Evolutionary conservation across 2,113 vertebrate species (phyloP).

Genomic region (Cyanoderma ruficeps): DNA sequence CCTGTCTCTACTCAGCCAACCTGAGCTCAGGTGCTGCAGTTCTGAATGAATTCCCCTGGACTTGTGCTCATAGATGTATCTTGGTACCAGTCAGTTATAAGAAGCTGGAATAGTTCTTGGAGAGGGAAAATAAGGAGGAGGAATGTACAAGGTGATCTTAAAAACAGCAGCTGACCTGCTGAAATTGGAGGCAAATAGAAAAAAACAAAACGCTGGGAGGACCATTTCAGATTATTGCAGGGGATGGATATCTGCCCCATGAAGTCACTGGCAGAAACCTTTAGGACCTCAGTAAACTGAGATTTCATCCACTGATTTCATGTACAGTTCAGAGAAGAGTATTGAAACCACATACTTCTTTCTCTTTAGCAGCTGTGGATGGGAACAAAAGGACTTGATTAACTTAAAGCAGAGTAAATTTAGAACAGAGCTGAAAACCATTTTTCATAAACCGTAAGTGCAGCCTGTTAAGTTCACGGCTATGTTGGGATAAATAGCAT

Average conservation of each 20-base stretch:
- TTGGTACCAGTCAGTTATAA: background rate
- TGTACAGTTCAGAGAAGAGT: background rate
- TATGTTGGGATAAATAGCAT: background rate
- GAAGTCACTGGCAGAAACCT: background rate
- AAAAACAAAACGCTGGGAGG: background rate
- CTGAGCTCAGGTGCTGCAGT: background rate
- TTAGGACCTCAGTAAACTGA: background rate
- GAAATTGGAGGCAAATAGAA: background rate
- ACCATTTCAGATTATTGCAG: background rate
- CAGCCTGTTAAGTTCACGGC: background rate
- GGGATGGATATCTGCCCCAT: background rate
- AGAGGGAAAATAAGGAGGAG: background rate
- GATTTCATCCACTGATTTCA: background rate
- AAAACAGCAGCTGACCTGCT: background rate
- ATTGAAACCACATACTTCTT: background rate
- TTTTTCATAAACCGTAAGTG: background rate
- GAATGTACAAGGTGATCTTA: background rate
- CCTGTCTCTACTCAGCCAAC: background rate
- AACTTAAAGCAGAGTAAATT: conserved; percentile 42
- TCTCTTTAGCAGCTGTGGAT: conserved; percentile 46
- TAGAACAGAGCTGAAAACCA: conserved; percentile 24
- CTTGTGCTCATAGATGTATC: background rate
- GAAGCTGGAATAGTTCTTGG: background rate
- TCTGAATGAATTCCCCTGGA: background rate
- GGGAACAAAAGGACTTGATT: conserved; percentile 59